Evolutionary conservation across 2,888 invertebrate genomes (phyloP).

Genomic region (Neoscelio sp.): DNA sequence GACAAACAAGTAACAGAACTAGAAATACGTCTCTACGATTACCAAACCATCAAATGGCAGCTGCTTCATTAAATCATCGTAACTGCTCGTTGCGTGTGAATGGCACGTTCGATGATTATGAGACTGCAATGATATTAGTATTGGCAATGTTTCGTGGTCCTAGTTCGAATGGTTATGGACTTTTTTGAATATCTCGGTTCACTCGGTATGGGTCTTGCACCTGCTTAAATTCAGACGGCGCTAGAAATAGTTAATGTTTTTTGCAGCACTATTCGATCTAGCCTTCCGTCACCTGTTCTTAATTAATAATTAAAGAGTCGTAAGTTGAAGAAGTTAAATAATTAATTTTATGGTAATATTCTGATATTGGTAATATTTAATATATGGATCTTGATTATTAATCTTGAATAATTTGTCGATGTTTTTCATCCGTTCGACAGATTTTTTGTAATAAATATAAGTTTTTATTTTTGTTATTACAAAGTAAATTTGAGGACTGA

Average conservation of each 20-base stretch:
- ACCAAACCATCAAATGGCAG: constrained; percentile 70
- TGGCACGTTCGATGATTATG: constrained; percentile 54
- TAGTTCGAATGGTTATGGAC: constrained; percentile 48
- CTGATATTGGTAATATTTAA: no score
- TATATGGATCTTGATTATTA: no score
- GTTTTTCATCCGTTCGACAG: no score
- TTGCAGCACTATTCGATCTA: constrained; percentile 26
- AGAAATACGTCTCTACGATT: constrained; percentile 69
- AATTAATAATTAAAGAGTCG: constrained; percentile 52
- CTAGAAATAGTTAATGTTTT: constrained; percentile 47
- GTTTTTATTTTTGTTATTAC: no score
- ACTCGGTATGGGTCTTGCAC: constrained; percentile 51
- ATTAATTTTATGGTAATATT: constrained; percentile 29
- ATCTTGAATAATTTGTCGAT: no score
- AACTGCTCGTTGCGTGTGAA: constrained; percentile 53
- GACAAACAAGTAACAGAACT: constrained; percentile 49
- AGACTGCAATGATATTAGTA: constrained; percentile 64
- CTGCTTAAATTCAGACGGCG: constrained; percentile 45
- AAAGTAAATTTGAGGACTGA: no score
- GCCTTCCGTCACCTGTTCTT: constrained; percentile 44
- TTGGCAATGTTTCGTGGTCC: constrained; percentile 61
- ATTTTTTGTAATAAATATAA: no score
- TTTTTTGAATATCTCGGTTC: constrained; percentile 61
- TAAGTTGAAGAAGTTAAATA: constrained; percentile 9
- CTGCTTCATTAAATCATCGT: constrained; percentile 72